These are phyloP conservation scores for Lepidochrysops patricia DNA, from an alignment of 2,888 invertebrate genomes.

Conservation along the genomic window DNA sequence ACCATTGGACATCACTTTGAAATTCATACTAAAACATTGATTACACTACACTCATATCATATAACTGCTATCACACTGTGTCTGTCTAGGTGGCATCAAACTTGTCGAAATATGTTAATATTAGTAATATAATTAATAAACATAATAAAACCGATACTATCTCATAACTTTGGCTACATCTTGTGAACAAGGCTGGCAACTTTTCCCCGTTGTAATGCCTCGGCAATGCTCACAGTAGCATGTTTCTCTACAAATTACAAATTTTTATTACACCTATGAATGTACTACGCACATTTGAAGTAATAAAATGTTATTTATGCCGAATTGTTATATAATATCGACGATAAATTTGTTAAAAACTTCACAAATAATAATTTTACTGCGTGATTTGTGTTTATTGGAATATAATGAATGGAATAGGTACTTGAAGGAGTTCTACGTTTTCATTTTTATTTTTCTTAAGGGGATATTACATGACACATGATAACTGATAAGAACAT, in stretches of 20 bases:
- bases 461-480: no score
- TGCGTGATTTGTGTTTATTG: conserved; percentile 1
- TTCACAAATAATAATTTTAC: background rate
- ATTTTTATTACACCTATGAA: conserved; percentile 4
- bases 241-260: background rate
- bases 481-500: no score
- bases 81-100: background rate
- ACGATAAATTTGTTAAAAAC: conserved; percentile 1
- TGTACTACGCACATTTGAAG: background rate
- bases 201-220: background rate
- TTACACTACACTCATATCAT: background rate
- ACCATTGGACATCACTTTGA: background rate
- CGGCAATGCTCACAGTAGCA: background rate
- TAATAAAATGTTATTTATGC: background rate
- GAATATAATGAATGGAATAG: background rate
- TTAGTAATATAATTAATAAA: background rate
- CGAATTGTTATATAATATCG: conserved; percentile 4
- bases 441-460: background rate
- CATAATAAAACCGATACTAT: background rate
- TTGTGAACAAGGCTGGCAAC: background rate
- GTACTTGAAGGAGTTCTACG: background rate
- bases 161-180: background rate
- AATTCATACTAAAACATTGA: background rate
- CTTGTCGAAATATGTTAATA: background rate
- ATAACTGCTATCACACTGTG: background rate